These are phyloP conservation scores for Drosophila mercatorum DNA, from an alignment of 2,888 invertebrate species.

Conservation along the genomic window DNA sequence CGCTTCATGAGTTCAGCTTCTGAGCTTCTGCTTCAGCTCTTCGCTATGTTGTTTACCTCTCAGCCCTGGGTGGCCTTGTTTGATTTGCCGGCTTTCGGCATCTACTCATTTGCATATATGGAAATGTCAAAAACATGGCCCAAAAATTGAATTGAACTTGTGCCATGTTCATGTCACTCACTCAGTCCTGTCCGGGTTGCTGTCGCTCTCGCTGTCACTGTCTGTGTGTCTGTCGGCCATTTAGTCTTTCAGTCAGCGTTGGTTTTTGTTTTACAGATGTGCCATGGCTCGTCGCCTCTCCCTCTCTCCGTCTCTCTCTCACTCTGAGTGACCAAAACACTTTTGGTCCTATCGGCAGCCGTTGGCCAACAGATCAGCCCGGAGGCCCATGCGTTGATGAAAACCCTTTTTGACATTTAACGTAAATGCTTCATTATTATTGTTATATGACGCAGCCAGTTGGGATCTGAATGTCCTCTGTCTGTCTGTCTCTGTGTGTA, in stretches of 20 bases:
- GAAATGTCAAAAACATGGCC: constrained; percentile 78
- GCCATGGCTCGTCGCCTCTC: constrained; percentile 2
- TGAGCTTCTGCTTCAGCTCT: neutral
- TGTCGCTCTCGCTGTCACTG: neutral
- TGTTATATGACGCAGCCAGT: constrained; percentile 58
- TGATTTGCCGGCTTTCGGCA: constrained; percentile 67
- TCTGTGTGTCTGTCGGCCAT: constrained; percentile 20
- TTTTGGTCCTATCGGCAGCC: constrained; percentile 52
- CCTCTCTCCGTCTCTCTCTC: neutral
- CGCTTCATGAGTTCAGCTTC: constrained; percentile 11
- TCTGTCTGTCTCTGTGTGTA: neutral
- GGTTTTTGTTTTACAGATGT: constrained; percentile 62
- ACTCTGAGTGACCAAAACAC: constrained; percentile 69
- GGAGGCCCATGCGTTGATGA: constrained; percentile 41
- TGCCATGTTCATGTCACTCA: constrained; percentile 60
- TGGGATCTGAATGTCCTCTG: constrained; percentile 28
- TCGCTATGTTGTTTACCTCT: constrained; percentile 11
- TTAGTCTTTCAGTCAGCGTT: constrained; percentile 22
- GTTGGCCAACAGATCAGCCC: constrained; percentile 35
- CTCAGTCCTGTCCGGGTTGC: constrained; percentile 19
- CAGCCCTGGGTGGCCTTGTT: constrained; percentile 26
- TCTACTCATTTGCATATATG: constrained; percentile 76
- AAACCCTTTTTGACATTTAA: constrained; percentile 72
- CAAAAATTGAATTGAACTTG: constrained; percentile 78
- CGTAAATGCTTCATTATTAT: constrained; percentile 78